Evolutionary conservation across 2,113 vertebrate genomes (phyloP), one percentile per base, ranked within the genome.

Genomic region (Centropristis striata): DNA sequence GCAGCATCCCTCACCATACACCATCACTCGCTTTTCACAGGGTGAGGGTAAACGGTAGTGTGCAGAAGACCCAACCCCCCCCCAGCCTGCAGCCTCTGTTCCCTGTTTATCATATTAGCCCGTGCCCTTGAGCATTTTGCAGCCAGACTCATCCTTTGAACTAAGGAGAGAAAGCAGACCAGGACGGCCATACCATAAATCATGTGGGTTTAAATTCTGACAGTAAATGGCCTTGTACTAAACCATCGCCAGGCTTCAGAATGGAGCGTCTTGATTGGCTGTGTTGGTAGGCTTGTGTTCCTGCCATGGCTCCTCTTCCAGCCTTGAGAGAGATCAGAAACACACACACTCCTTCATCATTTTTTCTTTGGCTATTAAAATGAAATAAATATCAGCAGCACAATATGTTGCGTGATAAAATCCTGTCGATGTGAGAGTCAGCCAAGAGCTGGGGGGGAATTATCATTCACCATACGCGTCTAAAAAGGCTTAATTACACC

Each of bases 31-130:
- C 42, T 55, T 79, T 69, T 80, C 68, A 71, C 47, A 81, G 71
- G 20, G 23, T 66, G 63, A 59, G 75, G 54, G 67, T 81, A 68
- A 76, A 86, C 67, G 50, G 61, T 49, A 57, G 58, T 11, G 39
- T 84, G 69, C 46, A 72, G 61, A 78, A 77, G 32, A 3, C 58
- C 39, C 75, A 15, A n/a, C 25, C 39, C 72, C 49, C 57, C 51
- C 23, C 15, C n/a, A 55, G 64, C 83, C 78, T 78, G 74, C 59
- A 84, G 73, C 79, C 71, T 81, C 81, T 84, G 72, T 69, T 87
- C 75, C 53, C 68, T 86, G 80, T 89, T 93, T 90, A 94, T 92
- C 83, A 91, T 83, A 92, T 92, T 91, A 94, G 87, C 78, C 73
- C 25, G 23, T 80, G 88, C 88, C 89, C 90, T 92, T 91, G 89